Base-by-base conservation (phyloP, 2,888 invertebrate genomes). In the Oeneis ivallda region DNA sequence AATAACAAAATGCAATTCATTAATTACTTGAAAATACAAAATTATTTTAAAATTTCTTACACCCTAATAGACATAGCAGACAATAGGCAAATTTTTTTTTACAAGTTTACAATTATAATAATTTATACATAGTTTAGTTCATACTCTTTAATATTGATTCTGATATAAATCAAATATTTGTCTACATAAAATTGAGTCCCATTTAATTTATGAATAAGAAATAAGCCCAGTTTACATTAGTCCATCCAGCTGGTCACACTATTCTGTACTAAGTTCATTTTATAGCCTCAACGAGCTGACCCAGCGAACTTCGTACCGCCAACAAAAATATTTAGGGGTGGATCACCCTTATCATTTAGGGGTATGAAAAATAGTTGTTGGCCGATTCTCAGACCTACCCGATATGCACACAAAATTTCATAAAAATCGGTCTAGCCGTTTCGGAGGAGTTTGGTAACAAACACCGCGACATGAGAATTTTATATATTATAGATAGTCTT, bases 171-270 rank as follows among this genome's bases (percentile, higher is more conserved):
- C 4, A 50, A 50, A 11, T 26, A 50, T 50, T 26, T 47, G 8
- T 52, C 50, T 34, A 53, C 34, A 9, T 53, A 34, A 53, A 53
- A 53, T 53, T 53, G 53, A 34, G 15, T 53, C 53, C 53, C 53
- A 37, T 53, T 53, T 32, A 17, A 2, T 17, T 10, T 3, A 6
- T 15, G 15, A 15, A 47, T 47, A 41, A 41, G 13, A 4, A 13
- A 41, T 13, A 41, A 13, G 41, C 7, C 43, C 43, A 1, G 15
- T 45, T 45, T 8, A 45, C 45, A 45, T 45, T 8, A 45, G n/a
- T 8, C 45, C 8, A n/a, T 17, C 43, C 6, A 43, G 43, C 43
- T n/a, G 1, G n/a, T 7, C 7, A 43, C 13, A 43, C 43, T n/a
- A 8, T 37, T 8, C 7, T 37, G 9, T 37, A 37, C 37, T 37